Evolutionary conservation across 2,113 vertebrate genomes (phyloP).

Genomic region (Bambusicola thoracicus): DNA sequence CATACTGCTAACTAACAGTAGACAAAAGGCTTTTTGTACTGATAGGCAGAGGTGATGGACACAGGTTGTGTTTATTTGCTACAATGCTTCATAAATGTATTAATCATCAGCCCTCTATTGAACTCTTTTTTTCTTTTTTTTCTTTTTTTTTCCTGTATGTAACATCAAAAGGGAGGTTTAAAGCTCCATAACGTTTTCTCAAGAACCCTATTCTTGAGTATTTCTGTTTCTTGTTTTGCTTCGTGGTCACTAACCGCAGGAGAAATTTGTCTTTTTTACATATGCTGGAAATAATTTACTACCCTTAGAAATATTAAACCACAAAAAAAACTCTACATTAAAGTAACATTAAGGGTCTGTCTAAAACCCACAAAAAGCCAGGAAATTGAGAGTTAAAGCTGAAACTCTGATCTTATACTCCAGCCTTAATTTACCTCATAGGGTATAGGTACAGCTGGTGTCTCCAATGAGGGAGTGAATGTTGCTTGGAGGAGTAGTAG

Average conservation of each 20-base stretch:
- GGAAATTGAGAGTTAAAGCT: conserved; percentile 78
- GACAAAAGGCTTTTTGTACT: not conserved
- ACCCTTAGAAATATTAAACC: conserved; percentile 84
- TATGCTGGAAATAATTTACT: conserved; percentile 84
- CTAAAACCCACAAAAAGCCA: conserved; percentile 75
- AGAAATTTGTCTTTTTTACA: conserved; percentile 83
- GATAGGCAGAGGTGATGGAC: conserved; percentile 2
- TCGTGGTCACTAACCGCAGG: conserved; percentile 81
- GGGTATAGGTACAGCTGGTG: not conserved
- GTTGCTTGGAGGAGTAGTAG: not conserved
- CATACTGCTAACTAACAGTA: not conserved
- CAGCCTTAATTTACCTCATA: conserved; percentile 44
- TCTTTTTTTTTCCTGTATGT: not conserved
- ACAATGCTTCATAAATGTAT: conserved; percentile 23
- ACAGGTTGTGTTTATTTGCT: conserved; percentile 35
- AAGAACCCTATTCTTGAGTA: conserved; percentile 55
- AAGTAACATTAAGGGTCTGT: conserved; percentile 76
- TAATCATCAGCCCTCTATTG: conserved; percentile 25
- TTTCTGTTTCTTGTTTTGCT: conserved; percentile 83
- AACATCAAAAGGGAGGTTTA: conserved; percentile 73
- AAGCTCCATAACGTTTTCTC: conserved; percentile 69
- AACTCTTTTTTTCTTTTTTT: conserved; percentile 61
- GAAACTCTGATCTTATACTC: conserved; percentile 67
- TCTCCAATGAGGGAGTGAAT: not conserved
- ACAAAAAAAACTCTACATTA: conserved; percentile 71